These are phyloP conservation scores for Xiphias gladius DNA, from an alignment of 2,113 vertebrate genomes.

Conservation along the genomic window DNA sequence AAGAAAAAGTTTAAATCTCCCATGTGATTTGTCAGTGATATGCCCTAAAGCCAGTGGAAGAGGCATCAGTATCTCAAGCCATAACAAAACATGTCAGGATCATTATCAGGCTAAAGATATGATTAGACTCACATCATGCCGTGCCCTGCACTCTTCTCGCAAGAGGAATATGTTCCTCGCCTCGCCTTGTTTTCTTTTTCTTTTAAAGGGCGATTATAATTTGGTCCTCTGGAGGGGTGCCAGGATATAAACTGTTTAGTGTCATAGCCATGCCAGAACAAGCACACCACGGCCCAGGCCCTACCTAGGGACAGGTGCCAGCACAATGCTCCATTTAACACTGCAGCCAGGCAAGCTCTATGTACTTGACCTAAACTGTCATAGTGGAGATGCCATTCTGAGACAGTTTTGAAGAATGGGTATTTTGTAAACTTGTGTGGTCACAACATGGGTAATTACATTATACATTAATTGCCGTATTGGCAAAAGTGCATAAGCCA, in stretches of 20 bases:
- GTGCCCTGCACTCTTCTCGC: constrained; percentile 50
- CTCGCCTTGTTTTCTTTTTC: constrained; percentile 57
- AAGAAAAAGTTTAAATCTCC: constrained; percentile 46
- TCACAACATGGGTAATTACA: constrained; percentile 49
- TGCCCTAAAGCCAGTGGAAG: constrained; percentile 79
- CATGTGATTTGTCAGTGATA: constrained; percentile 83
- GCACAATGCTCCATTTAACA: constrained; percentile 72
- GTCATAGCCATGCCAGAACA: constrained; percentile 63
- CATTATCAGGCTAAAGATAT: constrained; percentile 84
- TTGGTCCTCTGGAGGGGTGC: constrained; percentile 69
- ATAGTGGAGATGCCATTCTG: constrained; percentile 12
- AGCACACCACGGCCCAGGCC: constrained; percentile 42
- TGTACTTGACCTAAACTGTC: constrained; percentile 46
- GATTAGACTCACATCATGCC: constrained; percentile 64
- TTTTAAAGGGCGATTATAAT: constrained; percentile 73
- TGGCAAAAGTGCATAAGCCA: not conserved
- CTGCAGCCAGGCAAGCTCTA: constrained; percentile 57
- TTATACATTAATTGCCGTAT: constrained; percentile 23
- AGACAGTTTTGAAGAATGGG: constrained; percentile 30
- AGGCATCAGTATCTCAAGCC: constrained; percentile 81
- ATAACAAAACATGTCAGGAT: constrained; percentile 89
- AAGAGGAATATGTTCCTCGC: constrained; percentile 60
- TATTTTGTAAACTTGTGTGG: constrained; percentile 43
- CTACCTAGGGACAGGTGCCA: constrained; percentile 68
- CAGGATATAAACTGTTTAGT: constrained; percentile 77